A percentile compares a stretch with the other conserved stretches of the same genome.
These are phyloP conservation scores for Aphelenchoides fujianensis DNA, from an alignment of 1,140 invertebrate species.

Conservation along the genomic window DNA sequence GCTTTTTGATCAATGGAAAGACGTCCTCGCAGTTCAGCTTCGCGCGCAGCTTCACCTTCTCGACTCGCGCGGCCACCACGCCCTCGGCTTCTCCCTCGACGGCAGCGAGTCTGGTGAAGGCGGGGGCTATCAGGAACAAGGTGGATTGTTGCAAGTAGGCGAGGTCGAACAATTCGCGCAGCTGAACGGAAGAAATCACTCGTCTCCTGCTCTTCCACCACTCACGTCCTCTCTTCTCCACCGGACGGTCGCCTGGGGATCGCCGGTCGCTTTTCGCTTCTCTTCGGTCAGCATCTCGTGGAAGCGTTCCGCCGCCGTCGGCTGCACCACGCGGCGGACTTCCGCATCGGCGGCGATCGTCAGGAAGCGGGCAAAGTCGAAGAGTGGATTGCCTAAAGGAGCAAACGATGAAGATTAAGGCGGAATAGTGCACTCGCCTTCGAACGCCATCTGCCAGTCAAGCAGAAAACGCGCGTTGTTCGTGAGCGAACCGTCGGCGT, in stretches of 20 bases:
- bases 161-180: not conserved
- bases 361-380: slow-evolving; percentile 13
- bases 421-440: not conserved
- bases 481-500: not conserved
- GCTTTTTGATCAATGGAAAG: not conserved
- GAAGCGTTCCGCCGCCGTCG: not conserved
- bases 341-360: not conserved
- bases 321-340: not conserved
- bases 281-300: not conserved
- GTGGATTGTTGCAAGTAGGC: not conserved
- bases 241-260: not conserved
- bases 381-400: slow-evolving; percentile 2
- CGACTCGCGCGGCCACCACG: not conserved
- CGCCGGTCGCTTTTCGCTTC: not conserved
- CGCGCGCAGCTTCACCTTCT: not conserved
- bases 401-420: not conserved
- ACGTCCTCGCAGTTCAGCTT: not conserved
- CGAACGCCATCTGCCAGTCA: slow-evolving; percentile 12
- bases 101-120: no score
- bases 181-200: no score
- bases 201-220: no score
- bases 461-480: not conserved
- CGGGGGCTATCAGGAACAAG: not conserved
- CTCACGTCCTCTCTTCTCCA: no score
- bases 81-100: not conserved